Conservation (phyloP, 2,888 invertebrate genomes). For the Mythimna pallens region DNA sequence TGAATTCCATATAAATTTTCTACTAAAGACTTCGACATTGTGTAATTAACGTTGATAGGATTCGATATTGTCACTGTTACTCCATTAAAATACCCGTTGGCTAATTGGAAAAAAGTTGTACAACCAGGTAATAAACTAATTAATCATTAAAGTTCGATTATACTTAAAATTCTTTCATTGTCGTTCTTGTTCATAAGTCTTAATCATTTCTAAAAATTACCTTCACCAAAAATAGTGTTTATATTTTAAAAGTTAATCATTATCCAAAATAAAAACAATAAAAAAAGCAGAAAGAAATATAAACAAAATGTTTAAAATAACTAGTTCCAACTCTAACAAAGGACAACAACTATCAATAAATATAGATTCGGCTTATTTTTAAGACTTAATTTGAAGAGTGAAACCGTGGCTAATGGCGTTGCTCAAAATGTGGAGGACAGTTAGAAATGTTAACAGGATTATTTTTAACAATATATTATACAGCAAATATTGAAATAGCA, state of each 20-base stretch:
- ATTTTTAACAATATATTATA: too few relatives aligned
- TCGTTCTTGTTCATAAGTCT: not conserved
- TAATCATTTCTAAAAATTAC: not conserved
- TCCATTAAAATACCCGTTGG: not conserved
- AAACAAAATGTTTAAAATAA: not conserved
- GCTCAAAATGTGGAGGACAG: too few relatives aligned
- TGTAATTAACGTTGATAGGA: too few relatives aligned
- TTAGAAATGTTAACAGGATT: too few relatives aligned
- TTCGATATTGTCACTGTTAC: not conserved
- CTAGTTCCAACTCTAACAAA: not conserved
- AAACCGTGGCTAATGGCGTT: too few relatives aligned
- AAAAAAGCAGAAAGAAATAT: too few relatives aligned
- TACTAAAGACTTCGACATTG: too few relatives aligned
- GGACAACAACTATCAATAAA: not conserved
- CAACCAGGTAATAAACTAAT: conserved; percentile 1
- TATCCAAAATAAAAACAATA: not conserved
- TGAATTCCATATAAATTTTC: too few relatives aligned
- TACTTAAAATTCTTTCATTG: conserved; percentile 3
- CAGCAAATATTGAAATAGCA: too few relatives aligned
- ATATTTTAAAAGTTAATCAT: not conserved
- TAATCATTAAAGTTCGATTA: not conserved
- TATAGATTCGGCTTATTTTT: not conserved
- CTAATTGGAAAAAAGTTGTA: not conserved
- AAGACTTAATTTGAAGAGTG: too few relatives aligned
- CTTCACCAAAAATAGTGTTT: not conserved